Evolutionary conservation across 2,888 invertebrate genomes (phyloP).

Genomic region (Ceramica pisi): DNA sequence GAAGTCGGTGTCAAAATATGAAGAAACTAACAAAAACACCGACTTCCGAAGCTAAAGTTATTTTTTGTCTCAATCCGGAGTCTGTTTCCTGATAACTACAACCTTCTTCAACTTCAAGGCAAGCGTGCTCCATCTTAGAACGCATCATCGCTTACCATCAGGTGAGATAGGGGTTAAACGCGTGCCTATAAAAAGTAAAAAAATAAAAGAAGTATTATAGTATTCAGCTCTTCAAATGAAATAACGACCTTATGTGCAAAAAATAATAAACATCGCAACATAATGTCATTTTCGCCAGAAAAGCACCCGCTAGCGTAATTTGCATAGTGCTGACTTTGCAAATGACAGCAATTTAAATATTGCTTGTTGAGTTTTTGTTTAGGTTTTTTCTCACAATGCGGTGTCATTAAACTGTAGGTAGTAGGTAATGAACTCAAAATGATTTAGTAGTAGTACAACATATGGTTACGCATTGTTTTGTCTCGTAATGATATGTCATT

Average conservation of each 20-base stretch:
- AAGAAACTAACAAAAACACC: too few relatives aligned
- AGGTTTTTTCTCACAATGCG: slow-evolving; percentile 47
- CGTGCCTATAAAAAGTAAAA: too few relatives aligned
- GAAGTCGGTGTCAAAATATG: too few relatives aligned
- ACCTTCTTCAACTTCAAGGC: too few relatives aligned
- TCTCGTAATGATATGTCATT: slow-evolving; percentile 28
- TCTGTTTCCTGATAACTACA: too few relatives aligned
- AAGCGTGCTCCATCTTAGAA: too few relatives aligned
- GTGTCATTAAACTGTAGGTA: slow-evolving; percentile 50
- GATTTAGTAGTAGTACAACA: slow-evolving; percentile 30
- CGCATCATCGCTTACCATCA: too few relatives aligned
- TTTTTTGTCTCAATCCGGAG: too few relatives aligned
- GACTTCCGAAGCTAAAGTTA: too few relatives aligned
- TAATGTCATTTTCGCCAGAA: slow-evolving; percentile 15
- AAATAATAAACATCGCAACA: neutral
- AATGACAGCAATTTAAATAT: slow-evolving; percentile 51
- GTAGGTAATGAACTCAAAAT: slow-evolving; percentile 33
- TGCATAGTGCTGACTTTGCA: slow-evolving; percentile 43
- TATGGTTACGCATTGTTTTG: slow-evolving; percentile 51
- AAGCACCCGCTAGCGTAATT: slow-evolving; percentile 40
- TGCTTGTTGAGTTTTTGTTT: slow-evolving; percentile 34
- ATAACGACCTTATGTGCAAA: neutral
- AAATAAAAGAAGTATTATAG: too few relatives aligned
- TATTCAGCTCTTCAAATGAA: neutral
- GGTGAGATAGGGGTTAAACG: too few relatives aligned